Conservation (phyloP, 2,888 invertebrate genomes). For the Acronicta alni region DNA sequence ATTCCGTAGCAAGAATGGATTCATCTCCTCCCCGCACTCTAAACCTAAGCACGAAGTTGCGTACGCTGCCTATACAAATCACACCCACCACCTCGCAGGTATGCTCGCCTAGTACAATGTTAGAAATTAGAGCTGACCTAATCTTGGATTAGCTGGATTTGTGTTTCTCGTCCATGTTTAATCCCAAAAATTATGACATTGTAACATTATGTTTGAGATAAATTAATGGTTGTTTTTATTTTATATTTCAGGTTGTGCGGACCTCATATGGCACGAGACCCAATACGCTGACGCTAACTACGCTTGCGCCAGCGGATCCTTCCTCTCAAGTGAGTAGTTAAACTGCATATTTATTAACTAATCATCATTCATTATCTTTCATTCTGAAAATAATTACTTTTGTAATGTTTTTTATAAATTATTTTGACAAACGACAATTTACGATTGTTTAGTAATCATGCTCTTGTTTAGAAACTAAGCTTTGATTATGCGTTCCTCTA, state of each 20-base stretch:
- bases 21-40: slow-evolving; percentile 78
- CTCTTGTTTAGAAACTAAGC: too few relatives aligned
- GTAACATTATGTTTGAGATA: neutral
- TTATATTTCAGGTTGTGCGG: slow-evolving; percentile 74
- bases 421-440: too few relatives aligned
- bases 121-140: slow-evolving; percentile 83
- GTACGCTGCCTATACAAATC: slow-evolving; percentile 83
- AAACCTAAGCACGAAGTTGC: slow-evolving; percentile 84
- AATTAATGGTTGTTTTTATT: slow-evolving; percentile 14
- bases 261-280: slow-evolving; percentile 80
- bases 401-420: too few relatives aligned
- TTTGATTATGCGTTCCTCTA: too few relatives aligned
- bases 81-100: slow-evolving; percentile 85
- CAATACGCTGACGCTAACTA: slow-evolving; percentile 82
- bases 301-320: slow-evolving; percentile 76
- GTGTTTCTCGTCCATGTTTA: slow-evolving; percentile 13
- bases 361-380: too few relatives aligned
- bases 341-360: neutral
- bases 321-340: slow-evolving; percentile 60
- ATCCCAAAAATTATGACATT: slow-evolving; percentile 7
- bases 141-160: slow-evolving; percentile 72
- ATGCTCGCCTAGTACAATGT: slow-evolving; percentile 79
- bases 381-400: too few relatives aligned
- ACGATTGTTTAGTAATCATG: too few relatives aligned
- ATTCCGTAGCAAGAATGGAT: slow-evolving; percentile 68